Conservation (phyloP, 2,113 vertebrate species). For the Psammodynastes pulverulentus region DNA sequence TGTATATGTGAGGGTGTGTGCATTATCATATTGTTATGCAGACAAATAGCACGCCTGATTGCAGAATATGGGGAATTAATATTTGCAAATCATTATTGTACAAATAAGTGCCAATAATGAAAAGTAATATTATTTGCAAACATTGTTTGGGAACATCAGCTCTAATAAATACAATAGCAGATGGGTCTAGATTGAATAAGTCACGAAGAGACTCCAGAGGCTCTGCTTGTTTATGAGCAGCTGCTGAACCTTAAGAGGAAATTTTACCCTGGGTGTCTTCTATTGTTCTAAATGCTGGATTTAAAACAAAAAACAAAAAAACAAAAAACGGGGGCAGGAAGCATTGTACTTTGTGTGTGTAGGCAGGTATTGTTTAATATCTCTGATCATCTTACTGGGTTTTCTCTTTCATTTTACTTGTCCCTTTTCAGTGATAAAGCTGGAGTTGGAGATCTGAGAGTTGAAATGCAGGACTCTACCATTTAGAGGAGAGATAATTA, state of each 20-base stretch:
- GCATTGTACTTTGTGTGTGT: not conserved
- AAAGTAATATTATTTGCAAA: slow-evolving; percentile 51
- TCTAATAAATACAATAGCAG: slow-evolving; percentile 54
- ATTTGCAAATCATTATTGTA: slow-evolving; percentile 46
- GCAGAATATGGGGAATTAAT: slow-evolving; percentile 31
- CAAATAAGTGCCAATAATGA: slow-evolving; percentile 48
- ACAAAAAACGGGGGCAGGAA: not conserved
- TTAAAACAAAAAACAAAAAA: not conserved
- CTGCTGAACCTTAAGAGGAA: slow-evolving; percentile 57
- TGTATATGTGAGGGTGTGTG: not conserved
- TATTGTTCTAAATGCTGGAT: slow-evolving; percentile 28
- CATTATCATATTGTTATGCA: slow-evolving; percentile 10
- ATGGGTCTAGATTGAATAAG: slow-evolving; percentile 54
- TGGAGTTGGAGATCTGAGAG: not conserved
- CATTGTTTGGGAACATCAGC: slow-evolving; percentile 33
- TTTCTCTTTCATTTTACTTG: not conserved
- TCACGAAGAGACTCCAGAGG: slow-evolving; percentile 47
- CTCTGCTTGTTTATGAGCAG: slow-evolving; percentile 35
- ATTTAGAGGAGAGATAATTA: not conserved
- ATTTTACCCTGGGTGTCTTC: slow-evolving; percentile 39
- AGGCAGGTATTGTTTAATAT: not conserved
- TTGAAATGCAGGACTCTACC: not conserved
- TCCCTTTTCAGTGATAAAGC: not conserved
- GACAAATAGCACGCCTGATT: slow-evolving; percentile 11
- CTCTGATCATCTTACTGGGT: not conserved